These are phyloP conservation scores for Gerris buenoi DNA, from an alignment of 1,140 invertebrate species.

Conservation along the genomic window DNA sequence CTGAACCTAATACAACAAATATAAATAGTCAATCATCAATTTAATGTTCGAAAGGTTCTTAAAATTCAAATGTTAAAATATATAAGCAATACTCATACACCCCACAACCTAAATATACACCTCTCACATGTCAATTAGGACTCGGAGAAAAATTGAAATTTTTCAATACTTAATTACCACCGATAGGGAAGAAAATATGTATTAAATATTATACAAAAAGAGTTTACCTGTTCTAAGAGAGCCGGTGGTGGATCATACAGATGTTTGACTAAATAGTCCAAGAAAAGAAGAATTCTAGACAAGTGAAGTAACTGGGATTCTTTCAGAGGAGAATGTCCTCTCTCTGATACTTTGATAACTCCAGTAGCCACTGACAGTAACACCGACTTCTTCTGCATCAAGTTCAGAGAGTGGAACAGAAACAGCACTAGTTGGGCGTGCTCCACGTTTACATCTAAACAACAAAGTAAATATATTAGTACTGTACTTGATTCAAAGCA, in stretches of 20 bases:
- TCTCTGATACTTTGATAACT: slow-evolving; percentile 40
- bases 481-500: too few relatives aligned
- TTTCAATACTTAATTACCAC: too few relatives aligned
- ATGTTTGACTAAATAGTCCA: slow-evolving; percentile 91
- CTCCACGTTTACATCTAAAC: slow-evolving; percentile 83
- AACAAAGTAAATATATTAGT: slow-evolving; percentile 17
- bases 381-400: slow-evolving; percentile 93
- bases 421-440: slow-evolving; percentile 86
- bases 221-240: slow-evolving; percentile 54
- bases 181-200: too few relatives aligned
- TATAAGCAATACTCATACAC: too few relatives aligned
- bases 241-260: slow-evolving; percentile 73
- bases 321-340: slow-evolving; percentile 28
- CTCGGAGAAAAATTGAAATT: too few relatives aligned
- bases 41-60: too few relatives aligned
- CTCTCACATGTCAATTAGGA: too few relatives aligned
- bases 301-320: slow-evolving; percentile 63
- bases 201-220: too few relatives aligned
- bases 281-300: slow-evolving; percentile 68
- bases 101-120: too few relatives aligned
- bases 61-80: too few relatives aligned
- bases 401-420: slow-evolving; percentile 80
- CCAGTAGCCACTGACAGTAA: slow-evolving; percentile 60
- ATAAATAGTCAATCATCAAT: neutral
- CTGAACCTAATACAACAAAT: slow-evolving; percentile 43